Evolutionary conservation across 2,113 vertebrate species (phyloP).

Genomic region (Sturnus vulgaris): DNA sequence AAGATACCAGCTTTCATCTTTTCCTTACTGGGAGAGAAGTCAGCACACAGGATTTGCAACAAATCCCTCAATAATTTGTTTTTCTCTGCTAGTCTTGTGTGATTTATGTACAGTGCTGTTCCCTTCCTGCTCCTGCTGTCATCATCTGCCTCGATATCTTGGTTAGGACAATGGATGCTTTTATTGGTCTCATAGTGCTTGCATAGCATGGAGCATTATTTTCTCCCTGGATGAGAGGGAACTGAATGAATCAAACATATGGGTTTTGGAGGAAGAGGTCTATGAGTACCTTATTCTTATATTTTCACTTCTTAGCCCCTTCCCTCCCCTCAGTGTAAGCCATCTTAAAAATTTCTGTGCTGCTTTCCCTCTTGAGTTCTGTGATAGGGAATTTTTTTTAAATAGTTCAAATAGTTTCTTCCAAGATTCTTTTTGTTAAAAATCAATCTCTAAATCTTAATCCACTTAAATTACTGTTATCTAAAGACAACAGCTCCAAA

Average conservation of each 20-base stretch:
- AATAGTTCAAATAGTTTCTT: neutral
- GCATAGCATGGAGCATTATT: slow-evolving; percentile 13
- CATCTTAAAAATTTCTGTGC: neutral
- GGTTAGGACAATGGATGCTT: slow-evolving; percentile 48
- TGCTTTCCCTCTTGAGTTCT: neutral
- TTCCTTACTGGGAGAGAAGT: neutral
- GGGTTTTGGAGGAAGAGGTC: slow-evolving; percentile 12
- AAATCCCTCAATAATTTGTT: neutral
- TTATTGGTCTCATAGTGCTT: slow-evolving; percentile 56
- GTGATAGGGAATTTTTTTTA: neutral
- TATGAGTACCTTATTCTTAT: neutral
- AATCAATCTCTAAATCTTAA: neutral
- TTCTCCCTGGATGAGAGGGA: slow-evolving; percentile 21
- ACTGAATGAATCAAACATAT: slow-evolving; percentile 40
- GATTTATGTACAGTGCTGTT: slow-evolving; percentile 42
- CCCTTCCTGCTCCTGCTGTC: slow-evolving; percentile 51
- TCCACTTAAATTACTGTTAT: neutral
- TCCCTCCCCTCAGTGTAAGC: neutral
- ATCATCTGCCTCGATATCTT: slow-evolving; percentile 39
- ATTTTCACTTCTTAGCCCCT: slow-evolving; percentile 11
- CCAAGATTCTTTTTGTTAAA: neutral
- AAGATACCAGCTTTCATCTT: neutral
- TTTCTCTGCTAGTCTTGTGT: slow-evolving; percentile 40
- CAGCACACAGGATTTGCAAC: neutral
- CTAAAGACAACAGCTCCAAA: neutral